These are phyloP conservation scores for Macrostomum lignano DNA, from an alignment of 1,140 invertebrate genomes.

Conservation along the genomic window DNA sequence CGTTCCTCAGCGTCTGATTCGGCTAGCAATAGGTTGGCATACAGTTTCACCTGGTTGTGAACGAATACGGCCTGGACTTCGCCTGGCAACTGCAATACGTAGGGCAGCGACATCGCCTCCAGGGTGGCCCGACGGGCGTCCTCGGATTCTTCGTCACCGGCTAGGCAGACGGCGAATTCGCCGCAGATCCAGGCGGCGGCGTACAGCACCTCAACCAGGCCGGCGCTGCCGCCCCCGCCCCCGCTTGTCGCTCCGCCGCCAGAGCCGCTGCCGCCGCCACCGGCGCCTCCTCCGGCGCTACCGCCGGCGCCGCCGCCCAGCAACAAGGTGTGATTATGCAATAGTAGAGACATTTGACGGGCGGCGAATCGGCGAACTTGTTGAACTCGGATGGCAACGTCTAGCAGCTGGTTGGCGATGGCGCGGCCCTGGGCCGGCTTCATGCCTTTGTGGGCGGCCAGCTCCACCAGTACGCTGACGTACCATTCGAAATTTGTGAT, in stretches of 20 bases:
- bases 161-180: constrained; percentile 45
- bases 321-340: background rate
- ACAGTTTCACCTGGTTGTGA: constrained; percentile 77
- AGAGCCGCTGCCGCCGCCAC: background rate
- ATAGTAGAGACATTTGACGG: constrained; percentile 38
- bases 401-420: constrained; percentile 69
- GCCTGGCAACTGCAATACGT: constrained; percentile 48
- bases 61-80: constrained; percentile 76
- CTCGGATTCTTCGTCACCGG: constrained; percentile 35
- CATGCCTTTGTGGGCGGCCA: constrained; percentile 79
- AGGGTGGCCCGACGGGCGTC: constrained; percentile 46
- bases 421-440: constrained; percentile 67
- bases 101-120: constrained; percentile 49
- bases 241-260: too few relatives aligned
- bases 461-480: constrained; percentile 74
- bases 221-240: too few relatives aligned
- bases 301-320: background rate
- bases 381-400: constrained; percentile 79
- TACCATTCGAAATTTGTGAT: constrained; percentile 99
- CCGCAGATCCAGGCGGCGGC: constrained; percentile 94
- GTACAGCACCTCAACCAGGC: constrained; percentile 41
- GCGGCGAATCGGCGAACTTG: constrained; percentile 69
- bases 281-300: background rate
- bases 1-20: constrained; percentile 32
- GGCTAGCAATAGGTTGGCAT: constrained; percentile 42